A percentile compares a stretch with the other conserved stretches of the same genome.
These are phyloP conservation scores for Phycodurus eques DNA, from an alignment of 2,113 vertebrate species.

Conservation along the genomic window DNA sequence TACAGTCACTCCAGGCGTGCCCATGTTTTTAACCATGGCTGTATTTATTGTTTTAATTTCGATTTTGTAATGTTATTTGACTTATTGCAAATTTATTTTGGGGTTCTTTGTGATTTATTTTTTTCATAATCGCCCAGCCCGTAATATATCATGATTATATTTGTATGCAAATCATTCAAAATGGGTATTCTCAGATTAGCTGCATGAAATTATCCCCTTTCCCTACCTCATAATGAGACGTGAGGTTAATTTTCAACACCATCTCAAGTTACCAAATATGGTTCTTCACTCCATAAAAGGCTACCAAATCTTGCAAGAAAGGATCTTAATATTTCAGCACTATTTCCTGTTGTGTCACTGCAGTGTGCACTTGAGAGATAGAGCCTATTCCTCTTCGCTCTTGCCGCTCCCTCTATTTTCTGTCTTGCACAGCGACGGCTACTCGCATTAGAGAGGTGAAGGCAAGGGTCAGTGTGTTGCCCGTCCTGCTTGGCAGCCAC, in stretches of 20 bases:
- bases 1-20: no score
- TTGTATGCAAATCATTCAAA: no score
- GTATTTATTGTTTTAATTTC: no score
- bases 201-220: not conserved
- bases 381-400: slow-evolving; percentile 35
- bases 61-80: no score
- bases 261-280: not conserved
- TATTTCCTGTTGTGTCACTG: slow-evolving; percentile 56
- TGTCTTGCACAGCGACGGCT: not conserved
- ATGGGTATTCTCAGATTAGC: not conserved
- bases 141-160: no score
- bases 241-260: not conserved
- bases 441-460: not conserved
- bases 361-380: not conserved
- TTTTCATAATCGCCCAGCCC: no score
- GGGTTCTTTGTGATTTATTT: no score
- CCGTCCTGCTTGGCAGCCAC: not conserved
- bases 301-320: slow-evolving; percentile 15
- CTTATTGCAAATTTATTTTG: no score
- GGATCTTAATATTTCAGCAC: slow-evolving; percentile 19
- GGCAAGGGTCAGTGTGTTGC: not conserved
- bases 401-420: slow-evolving; percentile 29
- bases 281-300: not conserved
- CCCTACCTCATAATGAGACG: not conserved
- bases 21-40: no score